Conservation (phyloP, 2,797 vertebrate genomes). For the Apodemus agrarius region DNA sequence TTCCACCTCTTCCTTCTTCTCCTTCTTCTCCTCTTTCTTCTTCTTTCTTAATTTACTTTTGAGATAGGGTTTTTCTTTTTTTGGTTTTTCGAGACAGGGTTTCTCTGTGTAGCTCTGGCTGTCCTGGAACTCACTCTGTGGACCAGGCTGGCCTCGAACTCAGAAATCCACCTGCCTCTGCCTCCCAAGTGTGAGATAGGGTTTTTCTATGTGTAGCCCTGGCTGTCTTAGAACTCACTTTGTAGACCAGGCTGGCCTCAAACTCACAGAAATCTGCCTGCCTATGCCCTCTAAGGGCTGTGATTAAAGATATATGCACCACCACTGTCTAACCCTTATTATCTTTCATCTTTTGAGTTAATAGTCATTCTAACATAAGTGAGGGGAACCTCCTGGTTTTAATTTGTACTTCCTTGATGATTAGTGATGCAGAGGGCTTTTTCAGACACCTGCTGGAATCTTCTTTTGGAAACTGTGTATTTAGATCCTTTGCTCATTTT, state of each 20-base stretch:
- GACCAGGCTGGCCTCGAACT: neutral
- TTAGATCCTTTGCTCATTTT: neutral
- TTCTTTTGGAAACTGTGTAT: neutral
- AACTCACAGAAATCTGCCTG: neutral
- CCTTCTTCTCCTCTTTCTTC: too few species aligned
- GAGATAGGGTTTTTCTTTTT: too few species aligned
- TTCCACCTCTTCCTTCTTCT: too few species aligned
- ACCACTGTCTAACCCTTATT: neutral
- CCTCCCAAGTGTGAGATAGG: too few species aligned
- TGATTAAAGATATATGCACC: neutral
- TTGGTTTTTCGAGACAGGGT: too few species aligned
- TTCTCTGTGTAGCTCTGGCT: neutral
- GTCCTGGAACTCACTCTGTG: neutral
- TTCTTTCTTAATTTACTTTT: too few species aligned
- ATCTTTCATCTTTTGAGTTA: neutral
- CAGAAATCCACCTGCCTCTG: neutral
- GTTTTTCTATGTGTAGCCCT: neutral
- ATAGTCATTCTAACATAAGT: neutral
- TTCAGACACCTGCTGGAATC: neutral
- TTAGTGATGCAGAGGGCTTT: neutral
- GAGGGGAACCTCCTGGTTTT: neutral
- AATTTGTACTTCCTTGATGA: neutral
- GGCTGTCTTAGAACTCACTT: neutral
- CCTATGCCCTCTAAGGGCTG: neutral
- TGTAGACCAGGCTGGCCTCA: neutral